A percentile compares a stretch with the other conserved stretches of the same genome.
phyloP scores from a whole-genome alignment of 2,113 vertebrate species.

The Mystacornis crossleyi region DNA sequence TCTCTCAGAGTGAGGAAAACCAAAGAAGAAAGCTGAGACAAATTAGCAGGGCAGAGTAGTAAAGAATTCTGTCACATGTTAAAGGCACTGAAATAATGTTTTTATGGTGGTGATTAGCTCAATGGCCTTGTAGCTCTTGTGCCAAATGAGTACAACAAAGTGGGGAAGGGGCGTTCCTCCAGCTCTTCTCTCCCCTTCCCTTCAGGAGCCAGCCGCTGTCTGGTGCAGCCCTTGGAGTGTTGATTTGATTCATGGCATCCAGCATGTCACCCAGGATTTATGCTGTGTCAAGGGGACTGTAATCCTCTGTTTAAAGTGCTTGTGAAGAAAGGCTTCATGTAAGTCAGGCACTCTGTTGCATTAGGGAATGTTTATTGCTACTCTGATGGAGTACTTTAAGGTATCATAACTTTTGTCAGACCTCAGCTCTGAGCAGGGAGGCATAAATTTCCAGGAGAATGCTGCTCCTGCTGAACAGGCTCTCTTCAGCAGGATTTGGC shows the following conservation, averaged over 20 bases:
- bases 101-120: background rate
- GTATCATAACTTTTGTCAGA: background rate
- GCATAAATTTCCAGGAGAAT: slow-evolving; percentile 16
- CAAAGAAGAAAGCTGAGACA: background rate
- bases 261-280: background rate
- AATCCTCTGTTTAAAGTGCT: slow-evolving; percentile 20
- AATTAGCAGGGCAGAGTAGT: background rate
- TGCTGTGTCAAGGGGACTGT: background rate
- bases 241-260: background rate
- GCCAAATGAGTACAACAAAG: rapidly evolving
- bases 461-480: background rate
- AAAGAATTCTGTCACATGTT: background rate
- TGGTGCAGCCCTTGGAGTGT: background rate
- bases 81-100: background rate
- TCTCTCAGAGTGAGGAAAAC: background rate
- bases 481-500: background rate
- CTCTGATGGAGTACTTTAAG: slow-evolving; percentile 11
- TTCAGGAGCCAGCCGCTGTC: background rate
- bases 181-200: background rate
- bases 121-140: background rate
- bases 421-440: background rate
- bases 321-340: slow-evolving; percentile 1
- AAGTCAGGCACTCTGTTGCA: background rate
- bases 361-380: slow-evolving; percentile 17
- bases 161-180: background rate